A percentile compares a stretch with the other conserved stretches of the same genome.
phyloP scores from a whole-genome alignment of 2,888 invertebrate genomes.

The Torymus auratus region DNA sequence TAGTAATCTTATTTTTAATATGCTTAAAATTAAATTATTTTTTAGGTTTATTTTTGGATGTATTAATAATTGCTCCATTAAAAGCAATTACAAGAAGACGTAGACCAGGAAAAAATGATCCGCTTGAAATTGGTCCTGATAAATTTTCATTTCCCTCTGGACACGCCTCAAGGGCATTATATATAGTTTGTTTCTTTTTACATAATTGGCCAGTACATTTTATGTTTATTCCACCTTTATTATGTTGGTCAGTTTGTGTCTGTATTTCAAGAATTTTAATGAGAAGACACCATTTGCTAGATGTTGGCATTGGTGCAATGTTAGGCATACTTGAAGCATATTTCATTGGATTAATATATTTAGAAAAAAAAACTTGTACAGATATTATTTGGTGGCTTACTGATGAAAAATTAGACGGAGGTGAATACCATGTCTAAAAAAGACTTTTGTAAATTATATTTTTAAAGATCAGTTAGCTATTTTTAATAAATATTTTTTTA shows the following conservation, averaged over 20 bases:
- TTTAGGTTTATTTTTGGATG: slow-evolving; percentile 89
- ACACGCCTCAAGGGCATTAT: slow-evolving; percentile 90
- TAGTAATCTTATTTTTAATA: background rate
- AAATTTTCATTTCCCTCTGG: slow-evolving; percentile 97
- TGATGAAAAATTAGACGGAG: slow-evolving; percentile 84
- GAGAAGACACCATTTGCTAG: slow-evolving; percentile 91
- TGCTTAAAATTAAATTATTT: background rate
- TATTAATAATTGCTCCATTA: slow-evolving; percentile 85
- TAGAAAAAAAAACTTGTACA: slow-evolving; percentile 81
- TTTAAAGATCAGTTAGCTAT: background rate
- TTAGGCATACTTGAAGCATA: slow-evolving; percentile 86
- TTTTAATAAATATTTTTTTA: slow-evolving; percentile 29
- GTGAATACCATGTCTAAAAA: slow-evolving; percentile 82
- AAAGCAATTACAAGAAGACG: slow-evolving; percentile 88
- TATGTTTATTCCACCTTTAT: slow-evolving; percentile 81
- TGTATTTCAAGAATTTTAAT: slow-evolving; percentile 88
- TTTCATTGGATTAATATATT: slow-evolving; percentile 83
- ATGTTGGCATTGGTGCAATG: slow-evolving; percentile 86
- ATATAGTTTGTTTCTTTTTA: slow-evolving; percentile 86
- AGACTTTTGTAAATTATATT: slow-evolving; percentile 8
- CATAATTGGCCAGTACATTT: slow-evolving; percentile 81
- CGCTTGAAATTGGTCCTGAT: slow-evolving; percentile 89
- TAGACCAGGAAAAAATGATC: slow-evolving; percentile 83
- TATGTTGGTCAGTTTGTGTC: slow-evolving; percentile 87
- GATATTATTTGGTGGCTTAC: slow-evolving; percentile 81